Evolutionary conservation across 2,888 invertebrate species (phyloP).

Genomic region (Hemaris fuciformis): DNA sequence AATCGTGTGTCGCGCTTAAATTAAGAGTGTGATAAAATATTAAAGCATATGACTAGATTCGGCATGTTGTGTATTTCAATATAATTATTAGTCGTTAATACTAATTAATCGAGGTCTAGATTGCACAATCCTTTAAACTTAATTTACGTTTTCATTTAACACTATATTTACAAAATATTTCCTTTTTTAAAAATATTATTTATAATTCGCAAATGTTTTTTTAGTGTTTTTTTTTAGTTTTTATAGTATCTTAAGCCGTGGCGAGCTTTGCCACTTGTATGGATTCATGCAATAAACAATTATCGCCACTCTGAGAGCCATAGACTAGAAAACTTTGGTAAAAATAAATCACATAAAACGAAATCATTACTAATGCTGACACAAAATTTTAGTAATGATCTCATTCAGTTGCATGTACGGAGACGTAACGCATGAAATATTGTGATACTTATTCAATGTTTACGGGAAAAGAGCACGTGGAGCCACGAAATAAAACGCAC

Average conservation of each 20-base stretch:
- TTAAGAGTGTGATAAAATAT: slow-evolving; percentile 14
- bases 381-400: no score
- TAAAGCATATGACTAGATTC: slow-evolving; percentile 60
- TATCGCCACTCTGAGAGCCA: not conserved
- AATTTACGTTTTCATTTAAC: slow-evolving; percentile 34
- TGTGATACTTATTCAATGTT: not conserved
- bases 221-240: slow-evolving; percentile 32
- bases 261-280: slow-evolving; percentile 36
- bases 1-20: slow-evolving; percentile 1
- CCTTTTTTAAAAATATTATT: slow-evolving; percentile 71
- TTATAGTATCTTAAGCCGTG: slow-evolving; percentile 50
- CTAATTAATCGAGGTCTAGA: slow-evolving; percentile 65
- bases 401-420: no score
- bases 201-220: slow-evolving; percentile 62
- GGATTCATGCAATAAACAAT: slow-evolving; percentile 48
- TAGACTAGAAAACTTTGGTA: not conserved
- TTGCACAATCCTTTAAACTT: slow-evolving; percentile 68
- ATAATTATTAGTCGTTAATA: slow-evolving; percentile 42
- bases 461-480: not conserved
- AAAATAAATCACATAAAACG: not conserved
- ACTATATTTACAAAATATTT: slow-evolving; percentile 77
- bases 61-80: slow-evolving; percentile 27
- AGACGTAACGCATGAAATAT: not conserved
- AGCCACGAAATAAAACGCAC: not conserved
- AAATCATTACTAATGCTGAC: no score